phyloP scores from a whole-genome alignment of 2,888 invertebrate species.

The Zaprionus obscuricornis region DNA sequence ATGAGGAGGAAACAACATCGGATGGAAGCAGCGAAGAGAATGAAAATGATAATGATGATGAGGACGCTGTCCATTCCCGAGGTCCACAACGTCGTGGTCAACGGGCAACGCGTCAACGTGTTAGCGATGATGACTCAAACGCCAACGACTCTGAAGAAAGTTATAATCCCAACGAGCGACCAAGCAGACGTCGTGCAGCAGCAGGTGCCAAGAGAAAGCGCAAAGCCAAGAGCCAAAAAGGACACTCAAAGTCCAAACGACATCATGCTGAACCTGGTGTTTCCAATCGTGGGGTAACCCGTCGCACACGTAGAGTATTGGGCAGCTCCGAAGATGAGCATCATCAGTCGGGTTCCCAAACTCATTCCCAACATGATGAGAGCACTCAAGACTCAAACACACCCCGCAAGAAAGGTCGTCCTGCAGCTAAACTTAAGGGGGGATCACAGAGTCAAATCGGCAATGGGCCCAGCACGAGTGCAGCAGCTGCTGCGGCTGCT shows the following conservation, averaged over 20 bases:
- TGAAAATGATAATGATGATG: conserved; percentile 65
- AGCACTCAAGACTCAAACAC: conserved; percentile 76
- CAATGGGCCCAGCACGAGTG: conserved; percentile 70
- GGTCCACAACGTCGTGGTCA: conserved; percentile 54
- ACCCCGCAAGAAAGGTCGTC: conserved; percentile 72
- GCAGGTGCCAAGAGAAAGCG: conserved; percentile 46
- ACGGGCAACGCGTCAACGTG: conserved; percentile 42
- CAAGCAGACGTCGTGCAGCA: conserved; percentile 50
- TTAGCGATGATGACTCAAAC: conserved; percentile 82
- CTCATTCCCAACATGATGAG: conserved; percentile 68
- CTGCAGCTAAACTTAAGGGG: conserved; percentile 47
- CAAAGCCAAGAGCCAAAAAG: conserved; percentile 25
- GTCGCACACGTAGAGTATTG: conserved; percentile 59
- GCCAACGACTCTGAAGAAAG: conserved; percentile 86
- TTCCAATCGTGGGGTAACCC: conserved; percentile 29
- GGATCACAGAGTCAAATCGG: conserved; percentile 29
- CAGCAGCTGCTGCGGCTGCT: conserved; percentile 45
- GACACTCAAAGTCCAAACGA: conserved; percentile 47
- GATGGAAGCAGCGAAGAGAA: conserved; percentile 66
- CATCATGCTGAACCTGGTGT: conserved; percentile 30
- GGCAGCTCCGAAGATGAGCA: conserved; percentile 73
- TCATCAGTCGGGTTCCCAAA: conserved; percentile 16
- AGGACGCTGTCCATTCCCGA: conserved; percentile 57
- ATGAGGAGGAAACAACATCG: conserved; percentile 59
- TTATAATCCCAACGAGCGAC: conserved; percentile 84